These are phyloP conservation scores for Heteromurus nitidus DNA, from an alignment of 2,888 invertebrate genomes.

Conservation along the genomic window DNA sequence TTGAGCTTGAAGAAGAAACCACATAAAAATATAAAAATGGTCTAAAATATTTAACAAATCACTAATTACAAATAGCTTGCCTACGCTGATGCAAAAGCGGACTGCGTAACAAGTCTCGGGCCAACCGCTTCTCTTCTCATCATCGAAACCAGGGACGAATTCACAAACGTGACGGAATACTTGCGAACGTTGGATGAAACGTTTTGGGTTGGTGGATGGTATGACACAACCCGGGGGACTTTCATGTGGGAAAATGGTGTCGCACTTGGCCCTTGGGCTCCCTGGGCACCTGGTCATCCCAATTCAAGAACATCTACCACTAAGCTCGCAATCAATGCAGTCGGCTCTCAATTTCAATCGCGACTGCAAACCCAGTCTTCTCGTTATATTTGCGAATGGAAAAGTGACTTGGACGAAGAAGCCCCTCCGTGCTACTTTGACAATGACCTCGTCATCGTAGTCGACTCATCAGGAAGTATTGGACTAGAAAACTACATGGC, in stretches of 20 bases:
- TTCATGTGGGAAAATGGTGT: slow-evolving; percentile 20
- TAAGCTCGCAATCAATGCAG: not conserved
- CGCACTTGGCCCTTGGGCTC: not conserved
- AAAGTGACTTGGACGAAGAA: not conserved
- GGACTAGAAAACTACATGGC: not conserved
- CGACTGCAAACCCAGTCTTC: not conserved
- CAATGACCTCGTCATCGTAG: slow-evolving; percentile 45
- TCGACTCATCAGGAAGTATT: slow-evolving; percentile 49
- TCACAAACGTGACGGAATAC: slow-evolving; percentile 2
- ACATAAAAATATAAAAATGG: too few species aligned
- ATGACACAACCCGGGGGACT: not conserved
- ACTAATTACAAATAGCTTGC: too few species aligned
- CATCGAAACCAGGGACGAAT: slow-evolving; percentile 39
- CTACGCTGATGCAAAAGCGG: not conserved
- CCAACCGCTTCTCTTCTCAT: not conserved
- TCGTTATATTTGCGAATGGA: too few species aligned
- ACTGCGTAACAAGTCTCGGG: not conserved
- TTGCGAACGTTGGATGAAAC: not conserved
- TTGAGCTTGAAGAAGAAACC: too few species aligned
- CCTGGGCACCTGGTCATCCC: slow-evolving; percentile 22
- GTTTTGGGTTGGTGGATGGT: slow-evolving; percentile 35
- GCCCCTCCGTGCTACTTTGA: slow-evolving; percentile 36
- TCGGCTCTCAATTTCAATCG: slow-evolving; percentile 13
- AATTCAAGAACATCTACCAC: not conserved
- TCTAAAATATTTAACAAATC: too few species aligned